These are phyloP conservation scores for Aldrovandia affinis DNA, from an alignment of 2,797 vertebrate genomes.

Conservation along the genomic window DNA sequence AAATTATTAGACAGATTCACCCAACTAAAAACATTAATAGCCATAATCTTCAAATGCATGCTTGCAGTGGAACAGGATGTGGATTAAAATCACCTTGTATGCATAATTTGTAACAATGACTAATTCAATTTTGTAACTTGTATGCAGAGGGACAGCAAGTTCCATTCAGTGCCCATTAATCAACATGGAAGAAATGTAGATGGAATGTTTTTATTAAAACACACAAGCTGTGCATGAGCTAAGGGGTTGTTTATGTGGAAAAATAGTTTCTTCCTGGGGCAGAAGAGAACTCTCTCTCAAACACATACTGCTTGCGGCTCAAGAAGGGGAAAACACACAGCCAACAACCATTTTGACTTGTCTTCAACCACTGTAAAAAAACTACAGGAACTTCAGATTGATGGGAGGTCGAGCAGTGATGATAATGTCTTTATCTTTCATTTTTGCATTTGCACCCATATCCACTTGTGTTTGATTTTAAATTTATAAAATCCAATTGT, in stretches of 20 bases:
- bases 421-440: neutral
- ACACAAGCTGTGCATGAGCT: conserved; percentile 8
- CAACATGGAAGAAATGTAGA: conserved; percentile 4
- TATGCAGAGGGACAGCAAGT: neutral
- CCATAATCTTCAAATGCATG: conserved; percentile 14
- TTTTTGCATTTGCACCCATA: neutral
- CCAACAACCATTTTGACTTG: neutral
- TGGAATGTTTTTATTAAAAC: conserved; percentile 15
- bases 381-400: neutral
- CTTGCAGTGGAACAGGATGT: neutral
- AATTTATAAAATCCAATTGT: conserved; percentile 59
- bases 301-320: neutral
- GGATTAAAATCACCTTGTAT: conserved; percentile 13
- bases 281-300: neutral
- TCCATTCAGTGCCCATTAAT: conserved; percentile 18
- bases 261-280: neutral
- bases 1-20: conserved; percentile 5
- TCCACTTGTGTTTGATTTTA: conserved; percentile 4
- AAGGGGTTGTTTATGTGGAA: neutral
- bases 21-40: conserved; percentile 1
- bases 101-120: conserved; percentile 19
- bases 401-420: neutral
- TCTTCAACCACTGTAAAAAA: neutral
- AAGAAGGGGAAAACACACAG: neutral
- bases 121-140: conserved; percentile 9